phyloP scores from a whole-genome alignment of 2,888 invertebrate species.

The Reticulitermes lucifugus region DNA sequence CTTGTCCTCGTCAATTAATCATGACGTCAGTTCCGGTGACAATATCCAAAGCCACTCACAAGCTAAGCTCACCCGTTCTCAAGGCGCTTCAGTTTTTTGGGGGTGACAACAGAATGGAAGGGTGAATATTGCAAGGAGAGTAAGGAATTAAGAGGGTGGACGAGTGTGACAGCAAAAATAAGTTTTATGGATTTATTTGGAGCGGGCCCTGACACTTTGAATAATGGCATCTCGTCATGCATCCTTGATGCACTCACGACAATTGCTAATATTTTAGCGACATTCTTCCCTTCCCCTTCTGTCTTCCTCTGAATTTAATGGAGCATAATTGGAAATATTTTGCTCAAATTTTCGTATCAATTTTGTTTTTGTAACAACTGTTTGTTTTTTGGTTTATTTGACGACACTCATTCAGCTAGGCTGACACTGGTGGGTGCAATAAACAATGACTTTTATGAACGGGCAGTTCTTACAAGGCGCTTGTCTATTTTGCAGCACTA shows the following conservation, averaged over 20 bases:
- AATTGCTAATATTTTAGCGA: conserved; percentile 41
- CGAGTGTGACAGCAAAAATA: conserved; percentile 37
- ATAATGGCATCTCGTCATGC: conserved; percentile 38
- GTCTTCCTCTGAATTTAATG: not conserved
- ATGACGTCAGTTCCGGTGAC: conserved; percentile 46
- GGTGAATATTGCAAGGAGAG: not conserved
- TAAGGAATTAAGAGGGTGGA: conserved; percentile 34
- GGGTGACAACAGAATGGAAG: not conserved
- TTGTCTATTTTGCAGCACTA: too few species aligned
- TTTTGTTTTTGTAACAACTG: not conserved
- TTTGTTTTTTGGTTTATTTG: too few species aligned
- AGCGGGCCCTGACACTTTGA: conserved; percentile 35
- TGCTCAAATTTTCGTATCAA: not conserved
- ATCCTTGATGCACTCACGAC: conserved; percentile 39
- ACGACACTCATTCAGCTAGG: too few species aligned
- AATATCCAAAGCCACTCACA: conserved; percentile 40
- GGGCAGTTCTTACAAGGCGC: too few species aligned
- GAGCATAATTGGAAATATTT: not conserved
- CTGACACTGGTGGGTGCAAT: too few species aligned
- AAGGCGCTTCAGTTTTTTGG: conserved; percentile 23
- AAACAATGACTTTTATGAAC: too few species aligned
- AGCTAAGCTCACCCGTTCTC: conserved; percentile 20
- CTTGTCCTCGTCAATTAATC: conserved; percentile 45
- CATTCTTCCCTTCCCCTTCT: not conserved
- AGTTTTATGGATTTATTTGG: conserved; percentile 42